Evolutionary conservation across 2,888 invertebrate genomes (phyloP).

Genomic region (Heliothis peltigera): DNA sequence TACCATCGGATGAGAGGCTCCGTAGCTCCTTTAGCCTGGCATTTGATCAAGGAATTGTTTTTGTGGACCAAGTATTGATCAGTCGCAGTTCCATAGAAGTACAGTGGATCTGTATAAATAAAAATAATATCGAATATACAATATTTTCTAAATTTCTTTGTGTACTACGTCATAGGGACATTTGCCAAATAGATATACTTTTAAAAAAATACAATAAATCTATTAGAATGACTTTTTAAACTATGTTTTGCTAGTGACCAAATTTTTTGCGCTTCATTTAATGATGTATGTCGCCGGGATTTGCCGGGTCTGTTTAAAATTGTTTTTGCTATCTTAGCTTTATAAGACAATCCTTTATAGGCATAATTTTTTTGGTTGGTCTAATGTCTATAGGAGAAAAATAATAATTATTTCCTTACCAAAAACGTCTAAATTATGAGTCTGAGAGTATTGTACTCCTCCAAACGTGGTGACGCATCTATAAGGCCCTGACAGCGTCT

Average conservation of each 20-base stretch:
- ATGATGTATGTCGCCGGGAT: no score
- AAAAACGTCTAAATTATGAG: constrained; percentile 74
- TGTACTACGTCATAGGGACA: no score
- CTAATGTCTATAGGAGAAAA: no score
- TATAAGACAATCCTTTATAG: no score
- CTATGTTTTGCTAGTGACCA: no score
- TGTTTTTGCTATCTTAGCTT: no score
- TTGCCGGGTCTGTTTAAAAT: no score
- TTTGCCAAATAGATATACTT: no score
- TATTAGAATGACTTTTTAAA: no score
- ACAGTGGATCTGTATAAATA: constrained; percentile 71
- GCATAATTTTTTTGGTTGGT: no score
- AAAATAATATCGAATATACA: not conserved
- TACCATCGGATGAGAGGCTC: constrained; percentile 75
- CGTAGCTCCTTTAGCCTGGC: constrained; percentile 74
- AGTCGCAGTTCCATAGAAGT: constrained; percentile 67
- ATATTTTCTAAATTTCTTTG: not conserved
- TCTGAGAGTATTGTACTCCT: constrained; percentile 64
- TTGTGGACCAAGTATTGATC: constrained; percentile 73
- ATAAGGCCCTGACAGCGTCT: constrained; percentile 76
- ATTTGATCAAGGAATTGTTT: constrained; percentile 71
- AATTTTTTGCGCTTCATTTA: no score
- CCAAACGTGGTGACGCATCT: constrained; percentile 74
- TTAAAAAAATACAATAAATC: no score
- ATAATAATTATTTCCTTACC: constrained; percentile 68